Evolutionary conservation across 1,140 invertebrate species (phyloP), one percentile per base, ranked within the genome.

Genomic region (Eumaeus atala): DNA sequence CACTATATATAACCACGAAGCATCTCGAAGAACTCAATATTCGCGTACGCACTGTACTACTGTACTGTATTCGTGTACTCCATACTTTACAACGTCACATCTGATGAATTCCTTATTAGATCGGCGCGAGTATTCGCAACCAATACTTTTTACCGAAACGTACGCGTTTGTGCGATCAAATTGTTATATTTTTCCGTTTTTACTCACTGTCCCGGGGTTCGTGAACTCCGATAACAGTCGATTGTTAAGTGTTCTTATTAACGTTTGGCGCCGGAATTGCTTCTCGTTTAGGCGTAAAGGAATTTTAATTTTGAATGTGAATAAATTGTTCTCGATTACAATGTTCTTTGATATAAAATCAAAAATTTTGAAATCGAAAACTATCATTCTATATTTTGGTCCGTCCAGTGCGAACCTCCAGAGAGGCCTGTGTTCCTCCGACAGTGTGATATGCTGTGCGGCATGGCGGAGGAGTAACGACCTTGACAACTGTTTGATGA

Each of bases 101-200:
- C 11, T 40, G 38, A 80, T 77, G 74, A 80, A 80, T 77, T 74
- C 72, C 72, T 72, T 74, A 76, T 80, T 78, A 80, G 74, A 74
- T 80, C 72, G 70, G 70, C 70, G 54, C 58, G 48, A 65, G 67
- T 72, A 71, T 72, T 72, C 62, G 58, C 64, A 14, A 11, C 38
- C n/a, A n/a, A 40, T 40, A 14, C 38, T 7, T 14, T 40, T 38
- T 12, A 16, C 21, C 12, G 11, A 16, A 10, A n/a, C 28, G n/a
- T 10, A 14, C 48, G 12, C 3, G 1, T 36, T 17, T 28, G 12
- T 28, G n/a, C n/a, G 14, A 40, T 40, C 12, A 40, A 14, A 40
- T 40, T 40, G 38, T 40, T 12, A 28, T 28, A 28, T 28, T 28
- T 28, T 28, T 28, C 6, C 21, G 2, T 2, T 28, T 28, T 28